A percentile compares a stretch with the other conserved stretches of the same genome.
Conservation (phyloP, 2,113 vertebrate genomes). For the Guaruba guarouba region DNA sequence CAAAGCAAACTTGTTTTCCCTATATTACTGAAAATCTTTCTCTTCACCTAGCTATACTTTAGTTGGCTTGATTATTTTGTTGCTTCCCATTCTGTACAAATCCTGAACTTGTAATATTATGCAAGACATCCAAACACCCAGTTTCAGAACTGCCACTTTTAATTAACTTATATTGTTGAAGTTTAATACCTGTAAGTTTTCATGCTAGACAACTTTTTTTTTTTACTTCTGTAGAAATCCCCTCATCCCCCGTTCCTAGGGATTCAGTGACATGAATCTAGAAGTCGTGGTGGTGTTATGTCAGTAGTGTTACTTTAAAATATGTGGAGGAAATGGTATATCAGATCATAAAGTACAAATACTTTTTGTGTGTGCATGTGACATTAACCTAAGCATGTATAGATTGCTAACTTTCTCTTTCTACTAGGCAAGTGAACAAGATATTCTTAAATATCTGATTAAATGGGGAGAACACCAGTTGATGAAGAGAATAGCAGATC, state of each 20-base stretch:
- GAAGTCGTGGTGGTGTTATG: neutral
- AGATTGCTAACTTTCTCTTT: conserved; percentile 9
- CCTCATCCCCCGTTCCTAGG: neutral
- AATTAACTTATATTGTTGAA: neutral
- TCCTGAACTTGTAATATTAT: neutral
- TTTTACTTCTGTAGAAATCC: neutral
- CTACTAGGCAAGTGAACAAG: conserved; percentile 96
- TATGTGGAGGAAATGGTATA: neutral
- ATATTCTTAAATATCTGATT: conserved; percentile 96
- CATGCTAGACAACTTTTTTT: neutral
- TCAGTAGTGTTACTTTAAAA: neutral
- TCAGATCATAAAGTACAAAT: neutral
- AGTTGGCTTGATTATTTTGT: neutral
- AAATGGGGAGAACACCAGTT: conserved; percentile 99
- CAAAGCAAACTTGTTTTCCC: neutral
- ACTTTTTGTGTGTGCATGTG: neutral
- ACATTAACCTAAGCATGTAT: neutral
- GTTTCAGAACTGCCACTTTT: neutral
- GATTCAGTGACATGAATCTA: neutral
- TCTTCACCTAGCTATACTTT: neutral
- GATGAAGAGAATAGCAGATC: conserved; percentile 98
- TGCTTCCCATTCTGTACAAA: neutral
- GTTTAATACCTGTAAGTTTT: neutral
- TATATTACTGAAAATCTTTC: neutral
- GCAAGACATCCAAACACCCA: neutral